Percentiles rank a stretch among this genome's conserved stretches.
phyloP scores from a whole-genome alignment of 2,113 vertebrate species.

The Hemicordylus capensis region DNA sequence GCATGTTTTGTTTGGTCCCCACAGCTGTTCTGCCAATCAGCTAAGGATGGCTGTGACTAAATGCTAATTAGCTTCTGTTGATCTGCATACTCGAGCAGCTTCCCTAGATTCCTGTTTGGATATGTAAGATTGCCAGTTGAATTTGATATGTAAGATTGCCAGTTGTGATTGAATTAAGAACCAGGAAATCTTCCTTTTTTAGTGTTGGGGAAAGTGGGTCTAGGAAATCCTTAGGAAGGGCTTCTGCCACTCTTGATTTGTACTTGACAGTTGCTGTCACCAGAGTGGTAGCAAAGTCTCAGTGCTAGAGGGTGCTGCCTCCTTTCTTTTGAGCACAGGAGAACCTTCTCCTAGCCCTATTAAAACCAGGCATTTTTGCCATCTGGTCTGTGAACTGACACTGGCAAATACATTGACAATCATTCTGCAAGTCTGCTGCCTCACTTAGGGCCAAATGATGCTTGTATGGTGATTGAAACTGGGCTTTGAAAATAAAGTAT shows the following conservation, averaged over 20 bases:
- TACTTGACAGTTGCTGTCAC: constrained; percentile 59
- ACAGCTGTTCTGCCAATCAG: constrained; percentile 87
- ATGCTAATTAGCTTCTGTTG: constrained; percentile 89
- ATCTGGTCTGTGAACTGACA: constrained; percentile 72
- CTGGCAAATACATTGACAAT: constrained; percentile 55
- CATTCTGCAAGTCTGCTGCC: constrained; percentile 47
- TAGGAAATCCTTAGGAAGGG: constrained; percentile 66
- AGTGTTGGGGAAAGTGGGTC: constrained; percentile 58
- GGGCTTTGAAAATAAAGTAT: constrained; percentile 30
- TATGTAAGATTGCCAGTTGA: constrained; percentile 82
- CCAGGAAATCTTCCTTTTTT: constrained; percentile 72
- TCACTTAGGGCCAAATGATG: constrained; percentile 53
- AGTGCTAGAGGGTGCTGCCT: constrained; percentile 72
- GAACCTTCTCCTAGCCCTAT: constrained; percentile 53
- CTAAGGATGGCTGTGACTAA: constrained; percentile 83
- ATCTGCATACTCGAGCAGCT: constrained; percentile 83
- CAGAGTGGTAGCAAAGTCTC: constrained; percentile 68
- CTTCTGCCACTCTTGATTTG: constrained; percentile 63
- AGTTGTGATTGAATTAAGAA: constrained; percentile 81
- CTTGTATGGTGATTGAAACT: constrained; percentile 43
- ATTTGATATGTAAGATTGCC: constrained; percentile 82
- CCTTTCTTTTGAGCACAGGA: constrained; percentile 65
- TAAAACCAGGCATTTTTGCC: constrained; percentile 68
- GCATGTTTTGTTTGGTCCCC: constrained; percentile 83
- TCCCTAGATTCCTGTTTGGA: constrained; percentile 83